Base-by-base conservation (phyloP, 1,140 invertebrate species). In the Oscheius sp. region DNA sequence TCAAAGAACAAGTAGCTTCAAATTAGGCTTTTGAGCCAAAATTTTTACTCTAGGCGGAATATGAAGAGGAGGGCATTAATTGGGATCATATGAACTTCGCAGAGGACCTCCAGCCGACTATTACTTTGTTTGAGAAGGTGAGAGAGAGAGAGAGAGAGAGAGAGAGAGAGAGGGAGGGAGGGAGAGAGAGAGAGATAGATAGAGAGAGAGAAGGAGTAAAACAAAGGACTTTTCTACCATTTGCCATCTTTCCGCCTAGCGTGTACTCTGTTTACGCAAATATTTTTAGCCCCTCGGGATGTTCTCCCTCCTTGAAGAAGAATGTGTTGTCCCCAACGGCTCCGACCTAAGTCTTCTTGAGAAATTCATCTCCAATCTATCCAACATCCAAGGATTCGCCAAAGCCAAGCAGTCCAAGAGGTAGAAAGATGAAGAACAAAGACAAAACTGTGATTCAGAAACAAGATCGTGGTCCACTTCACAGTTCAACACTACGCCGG, bases 261-360 rank as follows among this genome's bases (percentile, higher is more conserved):
- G n/a, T 42, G 10, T 42, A 10, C 38, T n/a, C 38, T 42, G n/a
- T 42, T n/a, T 10, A 42, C 10, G n/a, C 10, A 42, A 10, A 10
- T n/a, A 18, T 34, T 29, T 80, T 68, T 88, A 97, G 94, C 95
- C 95, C 85, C 94, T 99, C 93, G 95, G 95, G 91, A 94, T 99
- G 89, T 89, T 98, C 85, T 97, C 95, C 87, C 97, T 98, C 87
- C 92, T 99, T 88, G 95, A 98, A 89, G 95, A 99, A 91, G 95
- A 99, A 89, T 97, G 94, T 93, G 97, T 99, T 93, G 97, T 99
- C 90, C 96, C 96, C 82, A 99, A 99, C 89, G 95, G 95, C 15
- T 94, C 92, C 78, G 96, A 99, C 86, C 91, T 91, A 87, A 95
- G 94, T 82, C 97, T 98, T 88, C 91, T 93, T 86, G 94, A 97